Percentiles rank a stretch among this genome's conserved stretches.
These are phyloP conservation scores for Phalloptychus januarius DNA, from an alignment of 2,797 vertebrate genomes.

Conservation along the genomic window DNA sequence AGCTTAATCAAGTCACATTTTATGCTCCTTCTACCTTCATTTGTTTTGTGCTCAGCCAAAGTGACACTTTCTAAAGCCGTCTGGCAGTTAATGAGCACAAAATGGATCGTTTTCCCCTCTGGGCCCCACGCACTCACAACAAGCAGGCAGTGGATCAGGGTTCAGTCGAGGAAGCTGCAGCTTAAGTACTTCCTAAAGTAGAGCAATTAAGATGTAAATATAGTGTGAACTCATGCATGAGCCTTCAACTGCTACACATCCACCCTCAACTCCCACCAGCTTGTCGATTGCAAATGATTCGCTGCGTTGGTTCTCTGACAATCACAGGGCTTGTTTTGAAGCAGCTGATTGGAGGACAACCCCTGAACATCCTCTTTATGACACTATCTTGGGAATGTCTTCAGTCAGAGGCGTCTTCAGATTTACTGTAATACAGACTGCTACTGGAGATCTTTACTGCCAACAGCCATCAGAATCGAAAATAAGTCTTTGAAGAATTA, in stretches of 20 bases:
- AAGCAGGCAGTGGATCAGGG: conserved; percentile 26
- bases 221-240: conserved; percentile 11
- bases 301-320: background rate
- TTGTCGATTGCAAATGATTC: background rate
- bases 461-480: no score
- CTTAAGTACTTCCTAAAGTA: conserved; percentile 30
- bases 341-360: background rate
- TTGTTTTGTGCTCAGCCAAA: conserved; percentile 22
- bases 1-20: conserved; percentile 3
- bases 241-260: background rate
- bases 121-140: conserved; percentile 16
- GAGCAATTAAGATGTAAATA: conserved; percentile 40
- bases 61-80: conserved; percentile 44
- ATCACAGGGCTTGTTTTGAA: background rate
- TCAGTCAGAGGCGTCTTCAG: no score
- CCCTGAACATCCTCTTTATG: no score
- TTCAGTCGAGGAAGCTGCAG: conserved; percentile 31
- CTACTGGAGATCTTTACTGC: no score
- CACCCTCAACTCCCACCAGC: background rate
- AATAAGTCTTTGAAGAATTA: no score
- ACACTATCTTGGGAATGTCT: no score
- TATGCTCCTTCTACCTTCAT: conserved; percentile 18
- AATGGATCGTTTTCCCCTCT: conserved; percentile 19
- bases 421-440: no score
- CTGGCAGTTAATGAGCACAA: conserved; percentile 25